Evolutionary conservation across 1,140 invertebrate species (phyloP).

Genomic region (Leguminivora glycinivorella): DNA sequence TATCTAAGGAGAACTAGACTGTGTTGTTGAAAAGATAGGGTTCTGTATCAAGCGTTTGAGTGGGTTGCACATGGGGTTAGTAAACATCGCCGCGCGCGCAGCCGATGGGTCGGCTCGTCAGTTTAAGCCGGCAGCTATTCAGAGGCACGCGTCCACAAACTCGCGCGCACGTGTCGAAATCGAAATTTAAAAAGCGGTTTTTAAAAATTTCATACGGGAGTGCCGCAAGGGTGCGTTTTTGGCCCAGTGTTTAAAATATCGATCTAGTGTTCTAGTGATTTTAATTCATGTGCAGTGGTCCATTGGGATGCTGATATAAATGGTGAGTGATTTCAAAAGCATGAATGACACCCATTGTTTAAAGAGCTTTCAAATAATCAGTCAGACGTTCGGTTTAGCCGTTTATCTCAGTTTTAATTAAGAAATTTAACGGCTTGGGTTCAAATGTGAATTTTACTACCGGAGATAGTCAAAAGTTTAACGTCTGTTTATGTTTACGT

Average conservation of each 20-base stretch:
- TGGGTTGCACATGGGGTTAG: slow-evolving; percentile 68
- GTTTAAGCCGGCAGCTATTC: slow-evolving; percentile 56
- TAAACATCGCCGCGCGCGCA: slow-evolving; percentile 71
- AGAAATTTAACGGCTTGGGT: slow-evolving; percentile 57
- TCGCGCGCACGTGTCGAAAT: slow-evolving; percentile 54
- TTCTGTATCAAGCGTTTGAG: slow-evolving; percentile 48
- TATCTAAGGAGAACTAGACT: slow-evolving; percentile 36
- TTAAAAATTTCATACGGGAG: slow-evolving; percentile 35
- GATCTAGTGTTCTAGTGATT: slow-evolving; percentile 49
- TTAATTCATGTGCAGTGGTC: slow-evolving; percentile 46
- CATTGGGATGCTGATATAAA: slow-evolving; percentile 60
- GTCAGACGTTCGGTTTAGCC: slow-evolving; percentile 29
- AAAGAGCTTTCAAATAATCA: slow-evolving; percentile 49
- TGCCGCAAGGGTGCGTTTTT: slow-evolving; percentile 56
- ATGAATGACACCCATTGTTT: slow-evolving; percentile 65
- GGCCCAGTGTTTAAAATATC: slow-evolving; percentile 50
- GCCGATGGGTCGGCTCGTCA: slow-evolving; percentile 50
- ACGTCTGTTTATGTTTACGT: slow-evolving; percentile 17
- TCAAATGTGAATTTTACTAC: slow-evolving; percentile 65
- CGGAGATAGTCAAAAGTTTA: slow-evolving; percentile 40
- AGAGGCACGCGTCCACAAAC: slow-evolving; percentile 55
- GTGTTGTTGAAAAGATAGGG: slow-evolving; percentile 32
- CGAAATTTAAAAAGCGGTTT: slow-evolving; percentile 53
- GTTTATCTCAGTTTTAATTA: slow-evolving; percentile 70
- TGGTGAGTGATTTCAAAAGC: slow-evolving; percentile 71